These are phyloP conservation scores for Platyscapa corneri DNA, from an alignment of 1,140 invertebrate species.

Conservation along the genomic window DNA sequence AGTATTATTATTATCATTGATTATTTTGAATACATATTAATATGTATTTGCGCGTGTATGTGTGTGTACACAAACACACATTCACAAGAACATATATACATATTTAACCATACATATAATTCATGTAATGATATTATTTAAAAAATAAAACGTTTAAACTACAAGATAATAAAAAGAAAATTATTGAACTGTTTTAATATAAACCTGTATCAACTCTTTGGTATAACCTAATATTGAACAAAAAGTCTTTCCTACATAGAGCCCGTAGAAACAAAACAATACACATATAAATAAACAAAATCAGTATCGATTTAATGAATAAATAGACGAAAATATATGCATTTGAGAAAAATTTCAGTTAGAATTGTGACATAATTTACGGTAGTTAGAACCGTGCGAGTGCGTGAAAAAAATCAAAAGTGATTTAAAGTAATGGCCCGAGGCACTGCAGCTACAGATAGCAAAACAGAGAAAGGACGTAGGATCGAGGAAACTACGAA, in stretches of 20 bases:
- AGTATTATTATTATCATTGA: too few species aligned
- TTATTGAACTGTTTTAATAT: too few species aligned
- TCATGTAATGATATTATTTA: too few species aligned
- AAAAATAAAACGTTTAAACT: too few species aligned
- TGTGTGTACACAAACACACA: too few species aligned
- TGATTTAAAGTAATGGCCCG: background rate
- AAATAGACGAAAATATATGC: background rate
- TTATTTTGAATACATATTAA: too few species aligned
- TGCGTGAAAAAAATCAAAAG: background rate
- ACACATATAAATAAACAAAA: background rate
- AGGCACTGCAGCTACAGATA: background rate
- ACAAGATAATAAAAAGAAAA: too few species aligned
- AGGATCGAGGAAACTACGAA: background rate
- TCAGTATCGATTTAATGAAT: background rate
- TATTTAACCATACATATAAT: too few species aligned
- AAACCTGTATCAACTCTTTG: too few species aligned
- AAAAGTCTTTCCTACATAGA: background rate
- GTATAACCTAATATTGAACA: background rate
- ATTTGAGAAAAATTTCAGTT: background rate
- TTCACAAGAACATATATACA: too few species aligned
- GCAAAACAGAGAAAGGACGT: background rate
- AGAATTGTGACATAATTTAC: conserved; percentile 48
- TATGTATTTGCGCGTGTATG: too few species aligned
- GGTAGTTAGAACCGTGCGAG: conserved; percentile 8
- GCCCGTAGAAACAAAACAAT: background rate